Conservation (phyloP, 2,888 invertebrate species). For the Calameuta filiformis region DNA sequence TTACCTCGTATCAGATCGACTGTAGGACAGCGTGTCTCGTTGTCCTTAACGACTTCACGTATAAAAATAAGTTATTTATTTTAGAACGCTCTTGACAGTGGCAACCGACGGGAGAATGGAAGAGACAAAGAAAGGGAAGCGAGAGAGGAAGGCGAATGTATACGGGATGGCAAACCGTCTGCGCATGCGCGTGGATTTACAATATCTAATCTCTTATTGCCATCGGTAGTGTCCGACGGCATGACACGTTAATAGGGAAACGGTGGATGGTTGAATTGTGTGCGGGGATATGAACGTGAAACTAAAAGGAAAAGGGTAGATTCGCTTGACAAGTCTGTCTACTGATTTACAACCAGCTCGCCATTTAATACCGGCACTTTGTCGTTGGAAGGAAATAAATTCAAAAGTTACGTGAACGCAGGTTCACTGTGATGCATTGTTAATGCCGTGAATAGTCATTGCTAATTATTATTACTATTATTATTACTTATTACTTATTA, state of each 20-base stretch:
- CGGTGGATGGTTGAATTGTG: neutral
- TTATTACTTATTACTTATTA: neutral
- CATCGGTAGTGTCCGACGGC: neutral
- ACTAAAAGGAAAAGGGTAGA: neutral
- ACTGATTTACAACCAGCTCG: neutral
- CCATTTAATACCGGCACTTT: neutral
- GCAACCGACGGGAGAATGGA: neutral
- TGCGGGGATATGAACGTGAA: neutral
- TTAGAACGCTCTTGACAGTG: slow-evolving; percentile 11
- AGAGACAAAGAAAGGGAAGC: neutral
- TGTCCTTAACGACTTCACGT: slow-evolving; percentile 21
- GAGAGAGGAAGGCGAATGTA: neutral
- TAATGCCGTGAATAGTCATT: neutral
- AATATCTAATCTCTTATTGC: neutral
- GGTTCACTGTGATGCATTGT: neutral
- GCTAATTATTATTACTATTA: neutral
- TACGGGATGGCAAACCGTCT: neutral
- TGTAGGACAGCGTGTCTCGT: neutral
- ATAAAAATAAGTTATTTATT: slow-evolving; percentile 36
- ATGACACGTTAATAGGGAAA: neutral
- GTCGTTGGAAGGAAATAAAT: neutral
- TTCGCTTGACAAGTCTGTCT: neutral
- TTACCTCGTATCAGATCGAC: neutral
- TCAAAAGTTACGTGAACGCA: neutral
- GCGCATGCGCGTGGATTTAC: neutral